phyloP scores from a whole-genome alignment of 1,140 invertebrate species.

The Phenacoccus solenopsis region DNA sequence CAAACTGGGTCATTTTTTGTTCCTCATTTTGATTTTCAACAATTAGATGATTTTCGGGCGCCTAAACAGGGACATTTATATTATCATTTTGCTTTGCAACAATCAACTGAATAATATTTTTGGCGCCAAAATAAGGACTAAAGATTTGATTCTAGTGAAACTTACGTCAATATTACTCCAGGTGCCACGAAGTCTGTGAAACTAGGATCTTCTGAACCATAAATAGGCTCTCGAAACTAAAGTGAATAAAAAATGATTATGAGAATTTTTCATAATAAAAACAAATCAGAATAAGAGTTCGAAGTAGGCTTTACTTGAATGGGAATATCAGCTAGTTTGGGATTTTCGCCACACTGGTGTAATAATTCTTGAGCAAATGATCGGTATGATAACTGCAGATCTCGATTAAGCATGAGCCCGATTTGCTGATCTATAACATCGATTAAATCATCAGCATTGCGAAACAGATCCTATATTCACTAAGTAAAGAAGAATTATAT shows the following conservation, averaged over 20 bases:
- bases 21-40: no score
- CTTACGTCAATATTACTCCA: conserved; percentile 80
- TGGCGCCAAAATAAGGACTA: no score
- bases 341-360: conserved; percentile 55
- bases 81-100: no score
- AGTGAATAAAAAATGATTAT: conserved; percentile 20
- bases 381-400: conserved; percentile 58
- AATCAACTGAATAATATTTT: no score
- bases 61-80: no score
- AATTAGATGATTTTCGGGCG: no score
- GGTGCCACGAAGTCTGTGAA: conserved; percentile 92
- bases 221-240: conserved; percentile 70
- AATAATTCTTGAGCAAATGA: conserved; percentile 56
- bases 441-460: no score
- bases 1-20: no score
- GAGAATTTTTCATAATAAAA: background rate
- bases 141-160: no score
- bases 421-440: conserved; percentile 82
- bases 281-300: background rate
- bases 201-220: conserved; percentile 66
- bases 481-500: no score
- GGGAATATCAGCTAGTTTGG: conserved; percentile 65
- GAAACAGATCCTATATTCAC: no score
- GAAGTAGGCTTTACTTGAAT: conserved; percentile 49
- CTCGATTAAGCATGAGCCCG: conserved; percentile 60